phyloP scores from a whole-genome alignment of 2,888 invertebrate genomes.

The Torymus tubicola region DNA sequence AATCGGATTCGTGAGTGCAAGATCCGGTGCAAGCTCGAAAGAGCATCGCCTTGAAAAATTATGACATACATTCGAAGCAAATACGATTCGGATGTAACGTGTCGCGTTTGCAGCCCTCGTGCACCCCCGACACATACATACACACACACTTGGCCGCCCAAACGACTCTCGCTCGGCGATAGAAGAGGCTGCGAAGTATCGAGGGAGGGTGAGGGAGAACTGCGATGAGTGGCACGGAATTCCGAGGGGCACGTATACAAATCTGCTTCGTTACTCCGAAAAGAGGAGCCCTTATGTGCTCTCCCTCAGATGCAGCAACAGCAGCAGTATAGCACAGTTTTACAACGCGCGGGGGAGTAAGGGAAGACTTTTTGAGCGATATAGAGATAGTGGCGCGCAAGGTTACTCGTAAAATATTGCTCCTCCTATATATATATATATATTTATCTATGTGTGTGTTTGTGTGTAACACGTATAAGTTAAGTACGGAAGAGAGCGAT shows the following conservation, averaged over 20 bases:
- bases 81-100: constrained; percentile 11
- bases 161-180: background rate
- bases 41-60: constrained; percentile 1
- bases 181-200: background rate
- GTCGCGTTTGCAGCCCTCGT: background rate
- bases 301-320: background rate
- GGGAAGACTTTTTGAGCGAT: background rate
- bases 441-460: too few species aligned
- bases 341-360: background rate
- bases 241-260: constrained; percentile 30
- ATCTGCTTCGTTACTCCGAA: constrained; percentile 36
- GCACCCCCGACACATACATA: too few species aligned
- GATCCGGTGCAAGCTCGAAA: too few species aligned
- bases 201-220: background rate
- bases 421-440: too few species aligned
- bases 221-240: constrained; percentile 11
- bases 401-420: constrained; percentile 4
- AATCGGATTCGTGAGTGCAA: too few species aligned
- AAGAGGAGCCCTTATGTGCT: background rate
- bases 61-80: background rate
- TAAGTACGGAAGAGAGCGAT: too few species aligned
- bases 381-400: background rate
- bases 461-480: too few species aligned
- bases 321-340: background rate
- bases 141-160: too few species aligned